These are phyloP conservation scores for Magallana ariakensis DNA, from an alignment of 1,140 invertebrate species.

Conservation along the genomic window DNA sequence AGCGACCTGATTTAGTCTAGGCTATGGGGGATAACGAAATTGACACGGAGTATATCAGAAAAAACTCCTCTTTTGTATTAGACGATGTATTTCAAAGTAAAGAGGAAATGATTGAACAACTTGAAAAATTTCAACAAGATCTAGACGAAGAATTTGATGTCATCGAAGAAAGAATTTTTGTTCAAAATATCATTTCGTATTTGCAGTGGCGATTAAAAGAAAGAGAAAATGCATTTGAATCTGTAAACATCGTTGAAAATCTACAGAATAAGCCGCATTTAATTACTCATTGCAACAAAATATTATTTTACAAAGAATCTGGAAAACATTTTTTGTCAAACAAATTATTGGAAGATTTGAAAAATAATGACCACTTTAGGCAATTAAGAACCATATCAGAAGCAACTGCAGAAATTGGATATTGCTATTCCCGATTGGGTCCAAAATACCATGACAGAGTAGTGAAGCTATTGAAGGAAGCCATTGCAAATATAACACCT, in stretches of 20 bases:
- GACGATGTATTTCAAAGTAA: neutral
- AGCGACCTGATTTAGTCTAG: too few species aligned
- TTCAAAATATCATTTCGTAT: neutral
- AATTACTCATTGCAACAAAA: neutral
- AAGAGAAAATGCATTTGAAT: conserved; percentile 7
- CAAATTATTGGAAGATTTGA: too few species aligned
- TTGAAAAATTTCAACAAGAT: neutral
- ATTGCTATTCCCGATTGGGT: neutral
- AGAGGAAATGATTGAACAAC: neutral
- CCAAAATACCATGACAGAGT: neutral
- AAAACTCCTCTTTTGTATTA: neutral
- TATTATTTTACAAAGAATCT: neutral
- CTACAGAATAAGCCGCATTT: neutral
- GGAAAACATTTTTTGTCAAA: too few species aligned
- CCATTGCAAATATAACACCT: neutral
- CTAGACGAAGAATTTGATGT: neutral
- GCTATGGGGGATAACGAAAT: neutral
- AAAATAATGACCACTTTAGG: neutral
- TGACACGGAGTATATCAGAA: neutral
- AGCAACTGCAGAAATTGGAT: neutral
- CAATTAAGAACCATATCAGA: neutral
- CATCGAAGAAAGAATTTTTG: neutral
- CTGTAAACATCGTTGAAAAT: neutral
- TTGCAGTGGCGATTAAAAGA: neutral
- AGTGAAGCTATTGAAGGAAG: neutral